These are phyloP conservation scores for Oxygymnocypris stewartii DNA, from an alignment of 2,113 vertebrate species.

Conservation along the genomic window DNA sequence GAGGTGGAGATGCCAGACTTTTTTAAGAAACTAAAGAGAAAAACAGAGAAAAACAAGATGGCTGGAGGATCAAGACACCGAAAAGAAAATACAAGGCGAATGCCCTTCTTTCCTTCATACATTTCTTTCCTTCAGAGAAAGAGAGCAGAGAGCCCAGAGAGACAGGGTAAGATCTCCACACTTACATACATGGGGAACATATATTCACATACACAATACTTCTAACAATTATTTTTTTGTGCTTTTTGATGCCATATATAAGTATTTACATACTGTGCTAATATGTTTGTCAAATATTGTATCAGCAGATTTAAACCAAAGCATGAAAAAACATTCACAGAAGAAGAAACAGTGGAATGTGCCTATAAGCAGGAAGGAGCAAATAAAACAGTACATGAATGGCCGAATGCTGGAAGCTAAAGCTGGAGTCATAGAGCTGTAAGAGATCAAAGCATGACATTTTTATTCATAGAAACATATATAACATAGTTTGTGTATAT, in stretches of 20 bases:
- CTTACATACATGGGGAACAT: too few species aligned
- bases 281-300: background rate
- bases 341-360: slow-evolving; percentile 67
- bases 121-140: slow-evolving; percentile 63
- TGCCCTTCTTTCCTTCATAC: slow-evolving; percentile 69
- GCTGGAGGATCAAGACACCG: slow-evolving; percentile 24
- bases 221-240: background rate
- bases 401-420: slow-evolving; percentile 72
- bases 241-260: background rate
- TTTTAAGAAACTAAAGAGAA: slow-evolving; percentile 74
- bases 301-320: slow-evolving; percentile 59
- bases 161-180: slow-evolving; percentile 47
- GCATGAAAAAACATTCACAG: slow-evolving; percentile 67
- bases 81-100: slow-evolving; percentile 37
- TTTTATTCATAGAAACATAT: background rate
- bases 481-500: background rate
- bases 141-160: slow-evolving; percentile 54
- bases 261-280: slow-evolving; percentile 6
- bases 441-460: slow-evolving; percentile 24
- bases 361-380: slow-evolving; percentile 69
- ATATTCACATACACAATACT: background rate
- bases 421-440: slow-evolving; percentile 74
- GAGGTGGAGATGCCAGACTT: slow-evolving; percentile 75
- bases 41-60: slow-evolving; percentile 73
- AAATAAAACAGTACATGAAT: slow-evolving; percentile 68